Conservation (phyloP, 2,888 invertebrate genomes). For the Melieria crassipennis region DNA sequence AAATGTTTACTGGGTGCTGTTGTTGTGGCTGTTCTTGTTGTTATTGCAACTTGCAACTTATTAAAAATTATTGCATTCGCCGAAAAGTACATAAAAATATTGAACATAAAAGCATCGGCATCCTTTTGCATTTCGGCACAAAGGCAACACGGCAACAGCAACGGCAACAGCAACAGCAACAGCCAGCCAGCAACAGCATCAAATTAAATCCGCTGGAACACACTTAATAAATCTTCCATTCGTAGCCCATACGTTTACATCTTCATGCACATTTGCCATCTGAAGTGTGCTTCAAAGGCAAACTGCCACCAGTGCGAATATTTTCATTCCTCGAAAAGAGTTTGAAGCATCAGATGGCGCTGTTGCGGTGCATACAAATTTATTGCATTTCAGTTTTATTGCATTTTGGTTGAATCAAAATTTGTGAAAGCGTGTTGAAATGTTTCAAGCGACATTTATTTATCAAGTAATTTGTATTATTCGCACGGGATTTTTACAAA, state of each 20-base stretch:
- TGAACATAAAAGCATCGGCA: slow-evolving; percentile 48
- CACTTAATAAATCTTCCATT: slow-evolving; percentile 49
- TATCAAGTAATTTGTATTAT: too few species aligned
- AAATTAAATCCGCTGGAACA: slow-evolving; percentile 45
- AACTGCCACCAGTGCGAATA: too few species aligned
- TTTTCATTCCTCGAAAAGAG: too few species aligned
- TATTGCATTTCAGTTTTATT: too few species aligned
- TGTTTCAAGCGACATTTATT: too few species aligned
- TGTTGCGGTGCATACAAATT: too few species aligned
- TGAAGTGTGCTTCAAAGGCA: too few species aligned
- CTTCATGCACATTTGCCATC: not conserved
- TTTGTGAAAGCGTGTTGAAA: too few species aligned
- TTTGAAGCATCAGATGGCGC: too few species aligned
- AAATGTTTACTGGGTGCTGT: too few species aligned
- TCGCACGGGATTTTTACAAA: too few species aligned
- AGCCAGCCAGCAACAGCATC: slow-evolving; percentile 26
- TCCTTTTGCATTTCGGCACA: slow-evolving; percentile 41
- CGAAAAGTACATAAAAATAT: slow-evolving; percentile 50
- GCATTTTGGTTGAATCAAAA: too few species aligned
- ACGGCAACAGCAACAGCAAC: slow-evolving; percentile 24
- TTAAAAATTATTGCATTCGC: slow-evolving; percentile 47
- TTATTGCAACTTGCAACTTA: slow-evolving; percentile 42
- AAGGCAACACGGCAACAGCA: not conserved
- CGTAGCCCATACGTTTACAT: slow-evolving; percentile 35
- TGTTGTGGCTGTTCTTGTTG: slow-evolving; percentile 35